Percentiles rank a stretch among this genome's conserved stretches.
These are phyloP conservation scores for Parthenolecanium corni DNA, from an alignment of 2,888 invertebrate genomes.

Conservation along the genomic window DNA sequence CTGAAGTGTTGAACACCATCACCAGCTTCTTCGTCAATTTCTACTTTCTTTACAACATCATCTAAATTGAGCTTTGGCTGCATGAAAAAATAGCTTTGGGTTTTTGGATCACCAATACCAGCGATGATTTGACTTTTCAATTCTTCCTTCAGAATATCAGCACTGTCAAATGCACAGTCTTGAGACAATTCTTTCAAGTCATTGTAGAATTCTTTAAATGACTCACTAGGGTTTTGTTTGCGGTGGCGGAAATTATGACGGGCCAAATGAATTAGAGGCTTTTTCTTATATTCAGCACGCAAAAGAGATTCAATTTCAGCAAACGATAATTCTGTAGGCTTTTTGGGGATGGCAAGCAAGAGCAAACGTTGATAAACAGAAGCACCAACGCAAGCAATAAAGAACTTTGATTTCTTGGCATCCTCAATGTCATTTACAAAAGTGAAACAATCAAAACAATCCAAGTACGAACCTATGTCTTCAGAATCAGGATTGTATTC, in stretches of 20 bases:
- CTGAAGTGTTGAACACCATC: neutral
- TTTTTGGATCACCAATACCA: neutral
- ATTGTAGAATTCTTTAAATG: neutral
- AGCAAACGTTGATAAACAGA: neutral
- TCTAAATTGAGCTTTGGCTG: neutral
- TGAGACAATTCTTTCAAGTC: neutral
- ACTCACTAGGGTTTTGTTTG: neutral
- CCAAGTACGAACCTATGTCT: too few relatives aligned
- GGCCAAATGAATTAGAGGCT: neutral
- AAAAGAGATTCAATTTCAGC: neutral
- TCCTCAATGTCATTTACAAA: too few relatives aligned
- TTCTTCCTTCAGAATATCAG: neutral
- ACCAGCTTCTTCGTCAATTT: neutral
- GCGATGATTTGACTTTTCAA: neutral
- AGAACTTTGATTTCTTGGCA: neutral
- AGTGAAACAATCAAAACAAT: too few relatives aligned
- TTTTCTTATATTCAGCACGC: neutral
- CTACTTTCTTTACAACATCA: neutral
- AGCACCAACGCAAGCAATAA: neutral
- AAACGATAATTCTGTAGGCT: neutral
- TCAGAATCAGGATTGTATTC: too few relatives aligned
- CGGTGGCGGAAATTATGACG: neutral
- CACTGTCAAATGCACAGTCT: neutral
- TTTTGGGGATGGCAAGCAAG: neutral
- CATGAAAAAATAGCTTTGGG: neutral